These are phyloP conservation scores for Drosophila bifasciata DNA, from an alignment of 1,140 invertebrate genomes.

Conservation along the genomic window DNA sequence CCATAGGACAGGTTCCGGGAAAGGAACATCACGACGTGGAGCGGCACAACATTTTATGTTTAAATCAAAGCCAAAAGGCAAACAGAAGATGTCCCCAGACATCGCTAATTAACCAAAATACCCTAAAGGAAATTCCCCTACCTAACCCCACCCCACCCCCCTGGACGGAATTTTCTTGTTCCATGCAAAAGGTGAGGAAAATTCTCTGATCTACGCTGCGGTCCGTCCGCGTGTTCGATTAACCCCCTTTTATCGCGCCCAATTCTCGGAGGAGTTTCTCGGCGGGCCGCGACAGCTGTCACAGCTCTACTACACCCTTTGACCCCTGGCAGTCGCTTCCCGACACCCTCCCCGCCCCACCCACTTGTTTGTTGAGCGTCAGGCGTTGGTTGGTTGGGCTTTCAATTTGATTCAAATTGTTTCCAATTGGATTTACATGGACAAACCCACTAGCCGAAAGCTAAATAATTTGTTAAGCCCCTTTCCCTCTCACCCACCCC, in stretches of 20 bases:
- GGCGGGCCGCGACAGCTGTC: slow-evolving; percentile 58
- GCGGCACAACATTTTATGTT: slow-evolving; percentile 59
- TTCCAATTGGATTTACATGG: slow-evolving; percentile 71
- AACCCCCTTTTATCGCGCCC: slow-evolving; percentile 77
- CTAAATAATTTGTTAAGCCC: slow-evolving; percentile 49
- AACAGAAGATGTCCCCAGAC: slow-evolving; percentile 61
- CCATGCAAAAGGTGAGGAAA: slow-evolving; percentile 46
- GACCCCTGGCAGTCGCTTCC: slow-evolving; percentile 3
- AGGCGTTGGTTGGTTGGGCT: too few relatives aligned
- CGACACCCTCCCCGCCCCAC: not conserved
- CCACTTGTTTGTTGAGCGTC: slow-evolving; percentile 34
- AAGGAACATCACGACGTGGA: slow-evolving; percentile 29
- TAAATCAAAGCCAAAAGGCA: slow-evolving; percentile 51
- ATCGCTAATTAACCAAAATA: slow-evolving; percentile 72
- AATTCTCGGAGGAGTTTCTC: slow-evolving; percentile 61
- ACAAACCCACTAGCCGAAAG: slow-evolving; percentile 48
- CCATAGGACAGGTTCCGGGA: slow-evolving; percentile 27
- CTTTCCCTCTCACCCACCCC: not conserved
- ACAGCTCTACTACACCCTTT: slow-evolving; percentile 15
- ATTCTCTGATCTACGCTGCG: slow-evolving; percentile 16
- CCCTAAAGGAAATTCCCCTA: slow-evolving; percentile 40
- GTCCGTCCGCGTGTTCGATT: slow-evolving; percentile 62
- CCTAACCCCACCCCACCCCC: not conserved
- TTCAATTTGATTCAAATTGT: slow-evolving; percentile 63
- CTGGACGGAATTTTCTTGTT: slow-evolving; percentile 29